Conservation (phyloP, 2,888 invertebrate genomes). For the Dolichopus griseipennis region DNA sequence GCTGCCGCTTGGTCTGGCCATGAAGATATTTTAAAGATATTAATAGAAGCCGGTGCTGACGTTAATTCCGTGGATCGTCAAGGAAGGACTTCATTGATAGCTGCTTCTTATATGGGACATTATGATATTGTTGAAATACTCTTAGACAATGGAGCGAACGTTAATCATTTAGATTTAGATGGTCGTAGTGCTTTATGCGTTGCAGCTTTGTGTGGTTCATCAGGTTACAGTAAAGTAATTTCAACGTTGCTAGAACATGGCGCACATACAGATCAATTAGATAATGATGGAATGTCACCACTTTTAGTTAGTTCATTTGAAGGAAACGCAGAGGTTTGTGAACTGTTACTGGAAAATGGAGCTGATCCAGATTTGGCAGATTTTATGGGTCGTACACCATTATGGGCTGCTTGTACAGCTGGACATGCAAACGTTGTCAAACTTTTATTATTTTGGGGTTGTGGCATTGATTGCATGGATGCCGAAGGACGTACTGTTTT, state of each 20-base stretch:
- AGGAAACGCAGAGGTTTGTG: slow-evolving; percentile 86
- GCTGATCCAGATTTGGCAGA: slow-evolving; percentile 87
- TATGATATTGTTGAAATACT: slow-evolving; percentile 80
- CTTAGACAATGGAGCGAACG: slow-evolving; percentile 69
- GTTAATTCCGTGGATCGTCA: slow-evolving; percentile 81
- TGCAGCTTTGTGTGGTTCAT: slow-evolving; percentile 76
- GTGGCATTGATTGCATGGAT: slow-evolving; percentile 90
- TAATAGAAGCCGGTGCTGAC: slow-evolving; percentile 66
- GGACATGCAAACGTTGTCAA: slow-evolving; percentile 82
- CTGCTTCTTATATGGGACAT: slow-evolving; percentile 94
- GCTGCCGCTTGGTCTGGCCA: slow-evolving; percentile 94
- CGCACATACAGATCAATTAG: slow-evolving; percentile 72
- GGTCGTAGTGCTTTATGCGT: slow-evolving; percentile 82
- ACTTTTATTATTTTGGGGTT: slow-evolving; percentile 87
- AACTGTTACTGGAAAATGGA: slow-evolving; percentile 80
- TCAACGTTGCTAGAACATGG: slow-evolving; percentile 69
- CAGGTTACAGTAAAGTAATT: slow-evolving; percentile 59
- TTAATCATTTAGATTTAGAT: slow-evolving; percentile 79
- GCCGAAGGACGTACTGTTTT: slow-evolving; percentile 85
- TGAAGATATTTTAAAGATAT: slow-evolving; percentile 67
- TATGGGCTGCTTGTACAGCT: slow-evolving; percentile 90
- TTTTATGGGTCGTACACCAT: slow-evolving; percentile 69
- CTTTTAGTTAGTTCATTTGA: slow-evolving; percentile 83
- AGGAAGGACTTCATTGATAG: slow-evolving; percentile 84
- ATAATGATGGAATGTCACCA: slow-evolving; percentile 81